A percentile compares a stretch with the other conserved stretches of the same genome.
These are phyloP conservation scores for Ahaetulla prasina DNA, from an alignment of 2,113 vertebrate genomes.

Conservation along the genomic window DNA sequence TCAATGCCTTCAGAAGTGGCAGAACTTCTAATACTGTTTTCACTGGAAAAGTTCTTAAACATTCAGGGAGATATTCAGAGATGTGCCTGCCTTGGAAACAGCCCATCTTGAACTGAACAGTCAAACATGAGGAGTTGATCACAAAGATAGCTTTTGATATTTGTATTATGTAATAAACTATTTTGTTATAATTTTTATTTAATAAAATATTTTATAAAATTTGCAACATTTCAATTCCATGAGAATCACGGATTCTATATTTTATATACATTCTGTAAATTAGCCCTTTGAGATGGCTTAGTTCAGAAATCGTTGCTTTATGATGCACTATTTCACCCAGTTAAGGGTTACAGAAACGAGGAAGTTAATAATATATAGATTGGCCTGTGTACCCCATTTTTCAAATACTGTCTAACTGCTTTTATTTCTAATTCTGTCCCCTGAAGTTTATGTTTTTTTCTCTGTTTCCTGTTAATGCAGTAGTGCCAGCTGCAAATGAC, in stretches of 20 bases:
- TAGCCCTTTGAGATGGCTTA: neutral
- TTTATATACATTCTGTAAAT: neutral
- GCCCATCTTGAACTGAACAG: neutral
- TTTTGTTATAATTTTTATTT: neutral
- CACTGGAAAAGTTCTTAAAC: neutral
- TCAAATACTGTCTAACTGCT: too few relatives aligned
- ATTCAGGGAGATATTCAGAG: neutral
- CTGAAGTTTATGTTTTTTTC: neutral
- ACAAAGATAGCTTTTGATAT: neutral
- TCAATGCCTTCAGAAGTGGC: neutral
- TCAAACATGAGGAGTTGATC: neutral
- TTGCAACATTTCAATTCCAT: neutral
- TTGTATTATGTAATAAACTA: neutral
- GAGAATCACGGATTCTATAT: neutral
- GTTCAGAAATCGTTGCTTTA: neutral
- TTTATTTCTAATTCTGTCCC: neutral
- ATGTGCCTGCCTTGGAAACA: neutral
- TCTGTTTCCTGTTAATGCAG: neutral
- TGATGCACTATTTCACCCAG: neutral
- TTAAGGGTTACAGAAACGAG: neutral
- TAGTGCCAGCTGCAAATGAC: neutral
- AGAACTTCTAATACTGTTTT: neutral
- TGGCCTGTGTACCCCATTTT: neutral
- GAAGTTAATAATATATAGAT: neutral
- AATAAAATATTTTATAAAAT: neutral